Evolutionary conservation across 2,113 vertebrate genomes (phyloP).

Genomic region (Lophius piscatorius): DNA sequence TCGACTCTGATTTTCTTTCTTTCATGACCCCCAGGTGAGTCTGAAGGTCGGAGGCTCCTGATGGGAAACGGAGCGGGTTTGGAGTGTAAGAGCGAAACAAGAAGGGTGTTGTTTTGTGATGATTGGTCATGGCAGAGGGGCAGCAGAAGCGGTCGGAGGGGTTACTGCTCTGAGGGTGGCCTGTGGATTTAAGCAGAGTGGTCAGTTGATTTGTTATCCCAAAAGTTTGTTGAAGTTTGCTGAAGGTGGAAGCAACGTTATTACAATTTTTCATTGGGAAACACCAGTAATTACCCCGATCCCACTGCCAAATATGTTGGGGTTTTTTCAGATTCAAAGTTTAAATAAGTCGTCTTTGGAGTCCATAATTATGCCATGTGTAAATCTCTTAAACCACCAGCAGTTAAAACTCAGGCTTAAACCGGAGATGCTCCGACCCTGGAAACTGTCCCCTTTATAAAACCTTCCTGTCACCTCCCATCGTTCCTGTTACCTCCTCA

Average conservation of each 20-base stretch:
- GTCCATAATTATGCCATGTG: constrained; percentile 63
- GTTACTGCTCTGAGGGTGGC: constrained; percentile 68
- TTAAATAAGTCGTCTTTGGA: constrained; percentile 60
- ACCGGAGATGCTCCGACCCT: constrained; percentile 30
- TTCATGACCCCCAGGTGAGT: background rate
- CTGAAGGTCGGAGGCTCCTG: constrained; percentile 1
- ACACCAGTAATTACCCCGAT: constrained; percentile 57
- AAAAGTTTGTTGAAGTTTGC: constrained; percentile 71
- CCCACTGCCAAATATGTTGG: constrained; percentile 45
- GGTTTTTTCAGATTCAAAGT: constrained; percentile 56
- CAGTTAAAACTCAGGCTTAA: constrained; percentile 43
- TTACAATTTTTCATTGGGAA: constrained; percentile 69
- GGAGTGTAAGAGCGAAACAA: constrained; percentile 29
- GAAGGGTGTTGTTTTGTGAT: constrained; percentile 27
- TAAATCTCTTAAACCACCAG: constrained; percentile 63
- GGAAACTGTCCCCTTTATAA: constrained; percentile 11
- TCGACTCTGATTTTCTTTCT: background rate
- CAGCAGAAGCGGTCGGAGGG: background rate
- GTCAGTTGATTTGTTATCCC: constrained; percentile 72
- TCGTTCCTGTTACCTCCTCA: background rate
- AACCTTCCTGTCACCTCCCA: constrained; percentile 22
- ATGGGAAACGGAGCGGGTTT: constrained; percentile 27
- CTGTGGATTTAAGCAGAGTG: constrained; percentile 65
- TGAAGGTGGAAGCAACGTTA: constrained; percentile 70
- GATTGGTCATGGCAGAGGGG: constrained; percentile 34